These are phyloP conservation scores for Coilia nasus DNA, from an alignment of 2,797 vertebrate genomes.

Conservation along the genomic window DNA sequence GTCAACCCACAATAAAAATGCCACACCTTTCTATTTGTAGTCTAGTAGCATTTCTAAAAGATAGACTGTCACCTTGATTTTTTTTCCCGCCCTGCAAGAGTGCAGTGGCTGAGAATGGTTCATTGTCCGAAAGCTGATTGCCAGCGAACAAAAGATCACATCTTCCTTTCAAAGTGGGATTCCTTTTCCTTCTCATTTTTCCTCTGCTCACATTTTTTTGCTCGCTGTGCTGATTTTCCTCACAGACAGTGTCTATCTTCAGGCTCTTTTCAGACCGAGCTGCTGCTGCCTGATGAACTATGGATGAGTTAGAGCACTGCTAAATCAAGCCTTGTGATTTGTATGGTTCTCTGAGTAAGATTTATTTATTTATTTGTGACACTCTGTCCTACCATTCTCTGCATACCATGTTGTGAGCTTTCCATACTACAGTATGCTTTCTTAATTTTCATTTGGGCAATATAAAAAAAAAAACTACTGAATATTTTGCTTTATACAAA, in stretches of 20 bases:
- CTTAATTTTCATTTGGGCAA: no score
- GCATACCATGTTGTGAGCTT: not conserved
- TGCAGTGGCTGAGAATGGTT: not conserved
- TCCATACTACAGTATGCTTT: no score
- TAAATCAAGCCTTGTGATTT: not conserved
- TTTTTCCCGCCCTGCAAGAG: not conserved
- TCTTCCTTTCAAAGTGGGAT: not conserved
- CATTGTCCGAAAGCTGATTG: constrained; percentile 27
- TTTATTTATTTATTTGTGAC: not conserved
- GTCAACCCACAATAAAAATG: constrained; percentile 22
- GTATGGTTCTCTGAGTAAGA: not conserved
- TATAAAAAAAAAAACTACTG: not conserved
- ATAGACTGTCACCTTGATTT: not conserved
- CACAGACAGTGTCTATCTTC: constrained; percentile 29
- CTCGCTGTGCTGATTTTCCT: constrained; percentile 24
- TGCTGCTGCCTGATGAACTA: not conserved
- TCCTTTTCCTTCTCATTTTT: not conserved
- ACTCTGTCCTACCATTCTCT: not conserved
- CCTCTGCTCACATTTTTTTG: constrained; percentile 29
- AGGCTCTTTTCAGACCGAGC: constrained; percentile 24
- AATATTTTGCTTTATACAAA: not conserved
- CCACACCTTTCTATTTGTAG: constrained; percentile 30
- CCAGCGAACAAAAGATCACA: constrained; percentile 31
- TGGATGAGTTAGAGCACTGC: not conserved
- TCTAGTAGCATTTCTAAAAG: constrained; percentile 26